Base-by-base conservation (phyloP, 2,797 vertebrate genomes). In the Premnoplex brunnescens region DNA sequence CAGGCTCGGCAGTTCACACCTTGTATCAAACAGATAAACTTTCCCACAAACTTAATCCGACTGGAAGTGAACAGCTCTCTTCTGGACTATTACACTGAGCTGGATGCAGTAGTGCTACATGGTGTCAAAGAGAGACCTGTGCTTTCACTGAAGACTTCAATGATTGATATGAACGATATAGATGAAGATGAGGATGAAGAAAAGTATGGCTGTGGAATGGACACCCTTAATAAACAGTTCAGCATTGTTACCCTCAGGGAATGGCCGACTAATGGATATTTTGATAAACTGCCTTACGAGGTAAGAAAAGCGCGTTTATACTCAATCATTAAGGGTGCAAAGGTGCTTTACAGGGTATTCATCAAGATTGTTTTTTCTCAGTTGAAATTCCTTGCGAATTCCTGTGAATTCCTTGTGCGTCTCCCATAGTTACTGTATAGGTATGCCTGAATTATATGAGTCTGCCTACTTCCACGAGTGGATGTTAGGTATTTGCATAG, bases 231-330 rank as follows among this genome's bases (percentile, higher is more conserved):
- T 97, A 98, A 98, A 93, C 98, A 98, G 82, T 98, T 98, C 85
- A 98, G 93, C 94, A 97, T 97, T 72, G 76, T 97, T 95, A 85
- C 93, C 83, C 97, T 98, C 94, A 98, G 97, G 96, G 98, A 98
- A 96, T 98, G 97, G 97, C 98, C 98, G 3, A 98, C 98, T 88
- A 99, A 99, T 7, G 99, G 99, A 78, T 99, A 98, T 98, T 99
- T 99, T 97, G 99, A 99, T 97, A 99, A 98, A 95, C 98, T 99
- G 91, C 99, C 99, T 89, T 99, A 99, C 91, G 99, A 99, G 99
- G 99, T 99, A 97, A 98, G 97, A 49, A 52, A 86, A 69, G 48
- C 20, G 4, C 63, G 37, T 41, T 93, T 91, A 52, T 13, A 7
- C 12, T 74, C 22, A 15, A 0, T 66, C 1, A 1, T 62, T 91